Evolutionary conservation across 2,113 vertebrate species (phyloP), one percentile per base, ranked within the genome.

Genomic region (Hoplias malabaricus): DNA sequence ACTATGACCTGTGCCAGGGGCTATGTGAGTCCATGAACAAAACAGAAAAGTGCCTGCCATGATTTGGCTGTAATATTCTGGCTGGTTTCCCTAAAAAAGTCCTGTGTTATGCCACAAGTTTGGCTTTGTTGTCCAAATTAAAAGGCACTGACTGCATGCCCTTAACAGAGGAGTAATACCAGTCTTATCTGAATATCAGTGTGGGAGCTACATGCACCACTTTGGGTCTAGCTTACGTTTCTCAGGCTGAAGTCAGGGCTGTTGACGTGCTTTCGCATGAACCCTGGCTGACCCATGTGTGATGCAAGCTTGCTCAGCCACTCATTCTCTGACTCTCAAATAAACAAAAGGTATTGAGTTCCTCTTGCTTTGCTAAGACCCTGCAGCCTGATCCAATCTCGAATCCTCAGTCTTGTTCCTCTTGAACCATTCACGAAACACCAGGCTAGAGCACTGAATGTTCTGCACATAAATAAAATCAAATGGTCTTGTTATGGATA

Each of bases 201-300:
- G 72, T 34, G 21, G 77, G 68, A 81, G 16, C 74, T 82, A 74
- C 83, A 78, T 27, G 70, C 83, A 57, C 81, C 36, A 80, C 80
- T 79, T 6, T 38, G 59, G 83, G 77, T 82, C 82, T 74, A 88
- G 69, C 69, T 85, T 71, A 63, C 80, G 75, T 73, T 63, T 82
- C 75, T 80, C 59, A 71, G 13, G 53, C 68, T 77, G 67, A 82
- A 73, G 73, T 70, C 56, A 63, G 38, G 16, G 83, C 71, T 66
- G n/a, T 1, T 23, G 54, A 53, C 2, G 48, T 21, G 48, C 67
- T 86, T 12, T 66, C 42, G 14, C 53, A 33, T 90, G 84, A 91
- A 90, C 89, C 88, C 82, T 90, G 84, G 85, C 73, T 91, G 81
- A 91, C 86, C 85, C 78, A 80, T 43, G 43, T 6, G 36, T 82